Conservation (phyloP, 2,888 invertebrate genomes). For the Salpingus planirostris region DNA sequence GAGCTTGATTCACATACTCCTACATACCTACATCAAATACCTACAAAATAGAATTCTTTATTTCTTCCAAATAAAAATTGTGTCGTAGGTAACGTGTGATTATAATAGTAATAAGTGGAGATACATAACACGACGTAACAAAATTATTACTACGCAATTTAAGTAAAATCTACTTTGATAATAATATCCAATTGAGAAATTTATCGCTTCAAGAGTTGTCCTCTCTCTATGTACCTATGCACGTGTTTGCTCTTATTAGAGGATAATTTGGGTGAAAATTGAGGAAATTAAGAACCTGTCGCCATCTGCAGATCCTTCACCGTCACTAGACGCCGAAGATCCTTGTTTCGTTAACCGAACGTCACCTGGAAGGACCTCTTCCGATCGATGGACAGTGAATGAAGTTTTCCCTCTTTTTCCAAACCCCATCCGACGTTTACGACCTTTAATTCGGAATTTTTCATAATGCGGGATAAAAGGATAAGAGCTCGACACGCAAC, state of each 20-base stretch:
- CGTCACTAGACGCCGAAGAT: constrained; percentile 90
- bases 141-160: too few species aligned
- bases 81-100: too few species aligned
- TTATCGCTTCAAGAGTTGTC: constrained; percentile 4
- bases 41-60: too few species aligned
- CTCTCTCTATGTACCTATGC: constrained; percentile 42
- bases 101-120: too few species aligned
- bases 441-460: too few species aligned
- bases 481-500: constrained; percentile 30
- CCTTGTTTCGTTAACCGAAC: constrained; percentile 63
- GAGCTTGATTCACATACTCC: too few species aligned
- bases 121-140: too few species aligned
- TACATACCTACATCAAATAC: too few species aligned
- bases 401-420: constrained; percentile 93
- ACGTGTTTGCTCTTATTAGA: constrained; percentile 33
- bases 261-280: constrained; percentile 11
- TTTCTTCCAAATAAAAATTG: too few species aligned
- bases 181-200: too few species aligned
- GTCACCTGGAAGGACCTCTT: constrained; percentile 91
- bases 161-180: too few species aligned
- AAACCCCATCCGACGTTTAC: constrained; percentile 90
- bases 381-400: constrained; percentile 96
- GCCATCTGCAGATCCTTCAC: constrained; percentile 74
- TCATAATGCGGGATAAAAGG: constrained; percentile 12
- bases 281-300: constrained; percentile 55